Base-by-base conservation (phyloP, 1,140 invertebrate genomes). In the Chrysomallon squamiferum region DNA sequence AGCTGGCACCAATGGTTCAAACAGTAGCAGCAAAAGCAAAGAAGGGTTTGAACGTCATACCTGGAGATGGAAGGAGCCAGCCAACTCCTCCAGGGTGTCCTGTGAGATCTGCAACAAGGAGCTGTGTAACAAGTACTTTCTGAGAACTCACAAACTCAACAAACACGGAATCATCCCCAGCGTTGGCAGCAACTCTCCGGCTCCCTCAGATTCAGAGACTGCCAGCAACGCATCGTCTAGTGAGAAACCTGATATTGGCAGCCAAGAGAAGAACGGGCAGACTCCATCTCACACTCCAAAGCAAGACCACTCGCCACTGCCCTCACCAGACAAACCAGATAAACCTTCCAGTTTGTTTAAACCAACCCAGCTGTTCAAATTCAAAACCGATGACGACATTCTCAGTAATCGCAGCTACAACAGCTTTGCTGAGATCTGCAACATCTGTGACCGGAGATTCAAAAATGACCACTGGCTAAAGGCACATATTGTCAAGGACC, bases 91-190 rank as follows among this genome's bases (percentile, higher is more conserved):
- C 20, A 86, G 71, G 78, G 89, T 81, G 74, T 96, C 95, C 79
- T 99, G 98, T 84, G 96, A 98, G 81, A 96, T 99, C 65, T 99
- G 98, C 86, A 98, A 99, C 85, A 99, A 99, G 87, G 97, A 99
- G 70, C 83, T 86, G 41, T 99, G 98, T 86, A 97, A 97, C 82
- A 95, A 96, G 79, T 96, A 96, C 79, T 97, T 96, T 80, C 84
- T 98, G 22, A 89, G 93, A 33, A 95, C 94, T 20, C 95, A 98
- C 83, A 95, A 96, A 74, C 89, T 93, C 83, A 99, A 98, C 84
- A 98, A 95, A 5, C 97, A 99, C 81, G 96, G 96, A 0, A 95
- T 98, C 52, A 88, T 73, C 22, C 73, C 79, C 47, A 75, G 71
- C 49, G 72, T 79, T 25, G 67, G 91, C 18, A 76, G 68, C 43